These are phyloP conservation scores for Himalopsyche kuldschensis DNA, from an alignment of 2,888 invertebrate genomes.

Conservation along the genomic window DNA sequence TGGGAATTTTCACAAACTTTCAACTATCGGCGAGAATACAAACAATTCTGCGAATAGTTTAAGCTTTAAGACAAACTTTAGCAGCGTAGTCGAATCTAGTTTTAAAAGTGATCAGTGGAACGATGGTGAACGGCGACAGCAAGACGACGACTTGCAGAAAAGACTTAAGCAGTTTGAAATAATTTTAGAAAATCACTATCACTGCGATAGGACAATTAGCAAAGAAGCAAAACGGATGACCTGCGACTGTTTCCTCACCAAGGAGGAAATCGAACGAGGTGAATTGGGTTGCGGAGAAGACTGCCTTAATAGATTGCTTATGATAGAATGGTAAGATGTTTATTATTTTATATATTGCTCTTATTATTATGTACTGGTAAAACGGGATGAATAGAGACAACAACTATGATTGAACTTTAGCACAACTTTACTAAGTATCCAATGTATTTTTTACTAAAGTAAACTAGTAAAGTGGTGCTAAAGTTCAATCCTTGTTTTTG, in stretches of 20 bases:
- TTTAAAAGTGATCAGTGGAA: conserved; percentile 43
- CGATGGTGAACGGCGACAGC: conserved; percentile 51
- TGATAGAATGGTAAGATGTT: conserved; percentile 88
- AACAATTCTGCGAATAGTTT: conserved; percentile 31
- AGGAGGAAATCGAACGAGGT: conserved; percentile 83
- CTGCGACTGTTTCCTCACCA: conserved; percentile 91
- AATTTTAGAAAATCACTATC: conserved; percentile 84
- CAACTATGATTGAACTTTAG: no score
- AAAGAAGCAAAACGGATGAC: conserved; percentile 92
- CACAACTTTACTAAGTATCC: no score
- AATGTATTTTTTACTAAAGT: no score
- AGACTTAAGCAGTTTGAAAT: conserved; percentile 75
- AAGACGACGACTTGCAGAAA: conserved; percentile 54
- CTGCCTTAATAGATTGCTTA: conserved; percentile 93
- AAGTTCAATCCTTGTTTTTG: no score
- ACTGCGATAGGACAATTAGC: conserved; percentile 80
- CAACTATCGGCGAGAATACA: conserved; percentile 45
- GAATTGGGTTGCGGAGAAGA: conserved; percentile 92
- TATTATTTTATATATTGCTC: background rate
- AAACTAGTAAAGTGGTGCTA: no score
- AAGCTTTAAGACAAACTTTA: background rate
- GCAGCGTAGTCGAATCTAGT: conserved; percentile 39
- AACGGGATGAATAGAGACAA: no score
- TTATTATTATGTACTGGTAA: no score
- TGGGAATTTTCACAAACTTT: conserved; percentile 47